Base-by-base conservation (phyloP, 2,797 vertebrate genomes). In the Tamandua tetradactyla region DNA sequence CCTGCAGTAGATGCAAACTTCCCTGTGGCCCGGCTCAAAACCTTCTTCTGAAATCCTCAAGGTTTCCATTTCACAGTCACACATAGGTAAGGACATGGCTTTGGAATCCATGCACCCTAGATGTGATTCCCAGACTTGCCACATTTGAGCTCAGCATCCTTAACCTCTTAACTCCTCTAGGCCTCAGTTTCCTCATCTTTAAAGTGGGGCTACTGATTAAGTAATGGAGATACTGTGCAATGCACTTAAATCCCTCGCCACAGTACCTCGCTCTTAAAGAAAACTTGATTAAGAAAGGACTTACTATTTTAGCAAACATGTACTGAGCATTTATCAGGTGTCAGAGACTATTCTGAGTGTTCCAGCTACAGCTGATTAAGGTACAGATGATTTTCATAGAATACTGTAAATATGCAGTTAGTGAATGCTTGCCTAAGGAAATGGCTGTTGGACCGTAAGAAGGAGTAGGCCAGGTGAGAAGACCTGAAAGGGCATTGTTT, bases 141-240 rank as follows among this genome's bases (percentile, higher is more conserved):
- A 1, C 15, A 0, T 42, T 52, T 30, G 57, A 85, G 14, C 23
- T 35, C 80, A 74, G 15, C 1, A n/a, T 35, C 18, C 82, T 66
- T 66, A 88, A 8, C 20, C 20, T 81, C 59, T 87, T 59, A 40
- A 71, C 11, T 69, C 71, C 20, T 78, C 27, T 59, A 25, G 30
- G 71, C 6, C 47, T 90, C 52, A 64, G 79, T 81, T 81, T 89
- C 23, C 71, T 93, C 11, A n/a, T 64, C 61, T 57, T 7, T 62
- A 76, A 85, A 86, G 44, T 52, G 7, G 9, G 15, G 15, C 12
- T 40, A 17, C 30, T 80, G 57, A 35, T 64, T 57, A 57, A 52
- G 79, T 55, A 85, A 14, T 40, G 92, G 17, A n/a, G 55, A 12
- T 74, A 20, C 37, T 30, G 18, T 37, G 55, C 42, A 52, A 17